Percentiles rank a stretch among this genome's conserved stretches.
Evolutionary conservation across 1,140 invertebrate genomes (phyloP).

Genomic region (Danaus melanippus): DNA sequence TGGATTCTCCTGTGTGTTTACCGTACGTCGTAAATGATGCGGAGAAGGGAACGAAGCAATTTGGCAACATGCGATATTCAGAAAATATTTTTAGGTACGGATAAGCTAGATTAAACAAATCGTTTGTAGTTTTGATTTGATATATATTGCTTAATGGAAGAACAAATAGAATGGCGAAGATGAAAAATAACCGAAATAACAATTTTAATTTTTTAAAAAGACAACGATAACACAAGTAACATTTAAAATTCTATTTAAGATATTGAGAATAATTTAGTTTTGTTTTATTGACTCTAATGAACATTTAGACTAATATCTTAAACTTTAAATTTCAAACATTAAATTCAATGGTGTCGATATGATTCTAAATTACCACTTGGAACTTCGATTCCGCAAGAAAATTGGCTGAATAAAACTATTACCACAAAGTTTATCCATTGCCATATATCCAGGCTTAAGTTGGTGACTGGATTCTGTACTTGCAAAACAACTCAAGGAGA

Average conservation of each 20-base stretch:
- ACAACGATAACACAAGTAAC: too few species aligned
- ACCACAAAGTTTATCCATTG: slow-evolving; percentile 28
- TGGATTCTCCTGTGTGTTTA: slow-evolving; percentile 6
- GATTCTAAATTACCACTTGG: too few species aligned
- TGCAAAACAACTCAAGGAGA: slow-evolving; percentile 54
- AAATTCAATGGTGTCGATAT: too few species aligned
- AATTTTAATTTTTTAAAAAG: too few species aligned
- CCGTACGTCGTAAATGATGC: slow-evolving; percentile 47
- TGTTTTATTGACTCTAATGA: too few species aligned
- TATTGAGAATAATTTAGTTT: too few species aligned
- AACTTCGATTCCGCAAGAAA: slow-evolving; percentile 12
- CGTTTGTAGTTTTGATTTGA: slow-evolving; percentile 1
- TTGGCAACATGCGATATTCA: slow-evolving; percentile 46
- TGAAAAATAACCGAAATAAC: too few species aligned
- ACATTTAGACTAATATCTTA: too few species aligned
- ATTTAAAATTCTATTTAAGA: too few species aligned
- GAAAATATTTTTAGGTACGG: slow-evolving; percentile 18
- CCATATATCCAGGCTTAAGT: slow-evolving; percentile 25
- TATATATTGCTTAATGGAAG: too few species aligned
- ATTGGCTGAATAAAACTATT: slow-evolving; percentile 23
- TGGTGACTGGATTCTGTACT: slow-evolving; percentile 32
- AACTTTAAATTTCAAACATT: too few species aligned
- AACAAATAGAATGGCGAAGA: too few species aligned
- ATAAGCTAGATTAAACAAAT: slow-evolving; percentile 22
- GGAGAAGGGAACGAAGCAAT: slow-evolving; percentile 50